These are phyloP conservation scores for Monochamus alternatus DNA, from an alignment of 2,888 invertebrate species.

Conservation along the genomic window DNA sequence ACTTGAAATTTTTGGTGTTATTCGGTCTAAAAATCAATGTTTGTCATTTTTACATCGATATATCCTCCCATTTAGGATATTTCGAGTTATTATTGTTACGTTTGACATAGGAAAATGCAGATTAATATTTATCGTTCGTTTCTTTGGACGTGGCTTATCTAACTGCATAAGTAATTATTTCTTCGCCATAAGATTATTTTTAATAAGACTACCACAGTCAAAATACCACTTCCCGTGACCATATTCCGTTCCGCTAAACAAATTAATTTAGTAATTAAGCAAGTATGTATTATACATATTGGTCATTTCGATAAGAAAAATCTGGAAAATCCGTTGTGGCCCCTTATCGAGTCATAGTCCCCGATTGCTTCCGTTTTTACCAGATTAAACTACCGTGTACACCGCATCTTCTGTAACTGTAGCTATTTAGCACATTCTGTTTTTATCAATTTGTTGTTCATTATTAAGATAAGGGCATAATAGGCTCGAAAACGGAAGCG, in stretches of 20 bases:
- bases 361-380: conserved; percentile 16
- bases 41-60: too few species aligned
- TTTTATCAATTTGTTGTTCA: background rate
- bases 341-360: conserved; percentile 5
- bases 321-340: conserved; percentile 6
- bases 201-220: too few species aligned
- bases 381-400: conserved; percentile 12
- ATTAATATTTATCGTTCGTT: too few species aligned
- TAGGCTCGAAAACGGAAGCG: background rate
- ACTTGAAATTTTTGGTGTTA: too few species aligned
- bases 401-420: conserved; percentile 23
- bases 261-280: background rate
- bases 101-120: too few species aligned
- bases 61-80: too few species aligned
- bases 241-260: background rate
- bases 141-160: too few species aligned
- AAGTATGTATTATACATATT: background rate
- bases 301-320: background rate
- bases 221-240: background rate
- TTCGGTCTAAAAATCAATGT: too few species aligned
- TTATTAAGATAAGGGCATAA: conserved; percentile 10
- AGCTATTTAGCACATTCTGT: conserved; percentile 2
- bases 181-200: too few species aligned
- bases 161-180: too few species aligned
- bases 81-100: too few species aligned